Conservation (phyloP, 2,888 invertebrate species). For the Clistopyga incitator region DNA sequence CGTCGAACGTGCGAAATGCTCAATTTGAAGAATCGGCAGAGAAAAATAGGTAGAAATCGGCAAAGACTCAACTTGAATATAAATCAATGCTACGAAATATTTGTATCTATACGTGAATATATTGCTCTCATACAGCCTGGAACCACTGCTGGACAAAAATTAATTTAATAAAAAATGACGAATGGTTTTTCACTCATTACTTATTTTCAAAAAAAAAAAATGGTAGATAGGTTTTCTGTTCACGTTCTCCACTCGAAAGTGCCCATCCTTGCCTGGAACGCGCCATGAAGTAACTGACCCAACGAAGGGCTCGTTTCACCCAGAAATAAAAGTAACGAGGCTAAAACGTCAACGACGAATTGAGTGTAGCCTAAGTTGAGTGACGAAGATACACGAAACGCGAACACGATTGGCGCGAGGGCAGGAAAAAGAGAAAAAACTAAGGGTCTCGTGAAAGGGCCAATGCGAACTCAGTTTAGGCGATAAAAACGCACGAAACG, state of each 20-base stretch:
- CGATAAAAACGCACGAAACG: conserved; percentile 58
- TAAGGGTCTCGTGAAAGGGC: conserved; percentile 1
- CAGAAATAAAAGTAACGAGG: not conserved
- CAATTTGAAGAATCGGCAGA: not conserved
- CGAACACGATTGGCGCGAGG: not conserved
- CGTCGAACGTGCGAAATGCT: not conserved
- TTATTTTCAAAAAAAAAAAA: too few relatives aligned
- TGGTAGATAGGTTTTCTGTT: too few relatives aligned
- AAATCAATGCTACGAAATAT: not conserved
- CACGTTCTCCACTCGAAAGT: too few relatives aligned
- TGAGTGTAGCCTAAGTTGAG: not conserved
- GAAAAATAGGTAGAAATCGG: not conserved
- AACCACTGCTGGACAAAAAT: too few relatives aligned
- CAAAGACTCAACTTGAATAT: not conserved
- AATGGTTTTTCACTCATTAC: too few relatives aligned
- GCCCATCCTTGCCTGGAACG: not conserved
- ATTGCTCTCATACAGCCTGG: too few relatives aligned
- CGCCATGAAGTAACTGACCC: not conserved
- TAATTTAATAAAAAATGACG: too few relatives aligned
- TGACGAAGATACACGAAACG: not conserved
- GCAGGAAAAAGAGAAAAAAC: not conserved
- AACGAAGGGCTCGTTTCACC: not conserved
- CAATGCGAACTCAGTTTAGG: conserved; percentile 18
- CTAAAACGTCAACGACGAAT: not conserved
- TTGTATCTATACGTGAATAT: too few relatives aligned